Evolutionary conservation across 92 coral and sea anemone species (phyloP), one percentile per base, ranked within the genome.

Genomic region (Heliopora coerulea): DNA sequence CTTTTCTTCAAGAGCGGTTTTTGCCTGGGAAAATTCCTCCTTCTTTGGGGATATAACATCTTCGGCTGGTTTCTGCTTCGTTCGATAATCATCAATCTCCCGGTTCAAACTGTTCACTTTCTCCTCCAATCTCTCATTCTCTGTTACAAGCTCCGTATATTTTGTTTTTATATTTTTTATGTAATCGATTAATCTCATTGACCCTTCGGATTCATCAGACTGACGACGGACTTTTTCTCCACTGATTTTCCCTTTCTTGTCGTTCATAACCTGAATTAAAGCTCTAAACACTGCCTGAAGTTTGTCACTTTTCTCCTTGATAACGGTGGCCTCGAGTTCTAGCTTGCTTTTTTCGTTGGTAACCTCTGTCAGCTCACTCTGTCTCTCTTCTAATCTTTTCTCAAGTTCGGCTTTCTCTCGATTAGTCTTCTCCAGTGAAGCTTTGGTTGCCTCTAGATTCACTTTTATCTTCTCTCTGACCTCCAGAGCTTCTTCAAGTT

Each of bases 41-140:
- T 70, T 35, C n/a, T n/a, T n/a, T n/a, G n/a, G n/a, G 39, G 18
- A 30, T 1, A 12, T 18, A n/a, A 35, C 25, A 26, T 27, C 23
- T 1, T 31, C 58, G 31, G 30, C 40, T 68, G 83, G 52, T 60
- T 87, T 85, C 58, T 67, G 79, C 29, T 88, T 90, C 88, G 86
- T 63, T 76, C 96, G 73, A 37, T 83, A 49, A 56, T 79, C 86
- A 29, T 74, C 83, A 48, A 90, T 90, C 78, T 93, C 98, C 59
- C 86, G 88, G 59, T 93, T 86, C 26, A 93, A 86, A 35, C 81
- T 80, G 3, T 41, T 70, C 40, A 93, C 33, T 68, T 78, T 88
- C 23, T 85, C 28, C 60, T 93, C 88, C 8, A 93, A 82, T 5
- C 79, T 85, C 37, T 81, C 78, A 10, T 83, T 41, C 63, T 86